Base-by-base conservation (phyloP, 2,888 invertebrate species). In the Chrysolina haemoptera region DNA sequence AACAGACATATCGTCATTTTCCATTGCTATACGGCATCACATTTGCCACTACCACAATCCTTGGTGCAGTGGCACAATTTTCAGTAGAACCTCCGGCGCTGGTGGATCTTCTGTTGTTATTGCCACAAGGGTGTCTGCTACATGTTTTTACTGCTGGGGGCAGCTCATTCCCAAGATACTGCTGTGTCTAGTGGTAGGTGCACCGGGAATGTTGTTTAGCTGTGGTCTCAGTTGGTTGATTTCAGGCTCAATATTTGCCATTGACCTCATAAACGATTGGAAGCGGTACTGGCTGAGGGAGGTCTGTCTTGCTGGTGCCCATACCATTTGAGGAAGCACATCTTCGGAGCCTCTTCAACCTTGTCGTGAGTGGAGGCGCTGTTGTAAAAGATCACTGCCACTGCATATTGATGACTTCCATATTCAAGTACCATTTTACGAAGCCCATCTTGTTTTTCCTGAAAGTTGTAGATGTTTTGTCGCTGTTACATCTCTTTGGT, bases 21-120 rank as follows among this genome's bases (percentile, higher is more conserved):
- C 1, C 65, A 71, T 76, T 62, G 64, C 71, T 76, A 66, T 55
- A 16, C 62, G 53, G 70, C 64, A 70, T 46, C 55, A 73, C 73
- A 70, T 63, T 64, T 73, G 50, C 70, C 70, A 73, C 65, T 64
- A 63, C 43, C 43, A 65, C 73, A 73, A 65, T 73, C 14, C 20
- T 67, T 46, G 65, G 65, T 46, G 22, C 20, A 46, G 16, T 43
- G 18, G 20, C 14, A 46, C 46, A 1, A 18, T 43, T 46, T 65
- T 65, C 46, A 65, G 65, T 27, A 27, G 27, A 27, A 27, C 27
- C 27, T 27, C 5, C 5, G 27, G 5, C 5, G 27, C 27, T 27
- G 65, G 46, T 46, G 22, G 46, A 65, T 43, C 18, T 65, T 43
- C 65, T 35, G 65, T 20, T 43, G 43, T n/a, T 46, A 65, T 65